Evolutionary conservation across 2,888 invertebrate species (phyloP).

Genomic region (Tenthredo distinguenda): DNA sequence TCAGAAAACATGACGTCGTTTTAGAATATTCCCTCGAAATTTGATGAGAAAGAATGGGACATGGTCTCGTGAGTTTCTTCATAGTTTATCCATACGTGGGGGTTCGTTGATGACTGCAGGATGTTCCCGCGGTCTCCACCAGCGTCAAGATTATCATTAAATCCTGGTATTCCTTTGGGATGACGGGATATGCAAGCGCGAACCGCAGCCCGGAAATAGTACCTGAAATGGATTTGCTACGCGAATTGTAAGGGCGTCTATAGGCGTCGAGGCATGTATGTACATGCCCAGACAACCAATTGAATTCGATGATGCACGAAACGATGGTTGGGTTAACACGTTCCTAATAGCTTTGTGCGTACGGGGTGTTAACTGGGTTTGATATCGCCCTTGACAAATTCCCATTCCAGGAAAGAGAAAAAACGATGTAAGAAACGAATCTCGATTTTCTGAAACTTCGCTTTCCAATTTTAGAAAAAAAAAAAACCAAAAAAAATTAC

Average conservation of each 20-base stretch:
- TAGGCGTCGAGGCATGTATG: neutral
- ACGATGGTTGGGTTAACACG: neutral
- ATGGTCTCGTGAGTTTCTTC: neutral
- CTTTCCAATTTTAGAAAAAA: neutral
- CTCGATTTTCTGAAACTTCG: neutral
- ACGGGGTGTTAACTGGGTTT: neutral
- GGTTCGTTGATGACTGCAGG: neutral
- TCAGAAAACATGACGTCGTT: too few relatives aligned
- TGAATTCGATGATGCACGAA: conserved; percentile 8
- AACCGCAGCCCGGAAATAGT: conserved; percentile 38
- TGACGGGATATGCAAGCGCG: neutral
- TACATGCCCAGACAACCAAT: conserved; percentile 10
- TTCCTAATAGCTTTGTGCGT: conserved; percentile 5
- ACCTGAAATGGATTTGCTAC: conserved; percentile 29
- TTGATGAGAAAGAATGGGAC: too few relatives aligned
- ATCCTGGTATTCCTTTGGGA: conserved; percentile 8
- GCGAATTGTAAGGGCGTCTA: conserved; percentile 16
- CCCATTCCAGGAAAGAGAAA: neutral
- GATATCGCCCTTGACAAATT: neutral
- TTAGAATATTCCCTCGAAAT: too few relatives aligned
- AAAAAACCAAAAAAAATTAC: neutral
- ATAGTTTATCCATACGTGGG: too few relatives aligned
- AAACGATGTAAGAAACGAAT: neutral
- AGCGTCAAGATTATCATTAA: conserved; percentile 25
- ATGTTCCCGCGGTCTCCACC: neutral